Percentiles rank a stretch among this genome's conserved stretches.
Conservation (phyloP, 2,113 vertebrate species). For the Lampris incognitus region DNA sequence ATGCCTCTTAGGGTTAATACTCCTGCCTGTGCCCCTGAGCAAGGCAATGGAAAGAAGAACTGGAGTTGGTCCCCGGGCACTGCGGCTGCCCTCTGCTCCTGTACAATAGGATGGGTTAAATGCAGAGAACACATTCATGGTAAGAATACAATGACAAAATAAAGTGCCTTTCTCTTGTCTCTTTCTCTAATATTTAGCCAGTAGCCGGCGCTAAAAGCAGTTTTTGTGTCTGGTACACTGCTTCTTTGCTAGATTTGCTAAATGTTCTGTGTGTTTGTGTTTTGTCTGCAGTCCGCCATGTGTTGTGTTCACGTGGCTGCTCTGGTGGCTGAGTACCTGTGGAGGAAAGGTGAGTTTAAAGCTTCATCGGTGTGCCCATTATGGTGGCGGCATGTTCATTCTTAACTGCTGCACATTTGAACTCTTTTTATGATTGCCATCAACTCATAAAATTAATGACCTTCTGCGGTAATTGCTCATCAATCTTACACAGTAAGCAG, state of each 20-base stretch:
- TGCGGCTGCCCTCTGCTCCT: no score
- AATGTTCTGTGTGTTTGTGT: conserved; percentile 13
- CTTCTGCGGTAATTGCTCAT: background rate
- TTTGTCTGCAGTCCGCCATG: conserved; percentile 90
- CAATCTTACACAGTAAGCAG: background rate
- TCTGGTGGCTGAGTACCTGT: conserved; percentile 96
- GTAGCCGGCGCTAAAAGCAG: no score
- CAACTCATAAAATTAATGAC: conserved; percentile 23
- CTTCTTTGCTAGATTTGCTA: background rate
- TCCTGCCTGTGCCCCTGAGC: no score
- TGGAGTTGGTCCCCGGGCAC: no score
- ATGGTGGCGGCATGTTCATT: background rate
- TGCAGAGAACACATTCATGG: no score
- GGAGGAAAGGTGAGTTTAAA: conserved; percentile 90
- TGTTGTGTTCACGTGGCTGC: conserved; percentile 97
- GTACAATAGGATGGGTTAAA: no score
- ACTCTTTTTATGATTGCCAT: conserved; percentile 15
- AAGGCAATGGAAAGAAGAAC: no score
- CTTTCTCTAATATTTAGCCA: no score
- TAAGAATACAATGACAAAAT: no score
- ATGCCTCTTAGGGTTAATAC: no score
- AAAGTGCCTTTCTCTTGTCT: no score
- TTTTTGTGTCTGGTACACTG: no score
- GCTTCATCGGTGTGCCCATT: background rate
- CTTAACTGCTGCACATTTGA: conserved; percentile 12